A percentile compares a stretch with the other conserved stretches of the same genome.
Evolutionary conservation across 2,888 invertebrate genomes (phyloP).

Genomic region (Acanthosepion lycidas): DNA sequence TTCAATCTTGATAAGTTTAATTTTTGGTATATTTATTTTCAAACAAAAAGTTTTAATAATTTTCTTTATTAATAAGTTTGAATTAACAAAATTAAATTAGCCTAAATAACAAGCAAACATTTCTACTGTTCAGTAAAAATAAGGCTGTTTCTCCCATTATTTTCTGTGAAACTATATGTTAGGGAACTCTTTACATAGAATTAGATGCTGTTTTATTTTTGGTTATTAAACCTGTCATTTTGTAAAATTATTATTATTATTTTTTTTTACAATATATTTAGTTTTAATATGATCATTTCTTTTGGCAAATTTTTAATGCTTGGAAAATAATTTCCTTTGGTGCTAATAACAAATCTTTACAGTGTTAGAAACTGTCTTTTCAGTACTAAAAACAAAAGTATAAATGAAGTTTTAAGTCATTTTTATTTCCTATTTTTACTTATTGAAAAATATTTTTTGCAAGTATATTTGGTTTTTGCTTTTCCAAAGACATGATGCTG

Average conservation of each 20-base stretch:
- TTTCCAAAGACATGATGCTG: not conserved
- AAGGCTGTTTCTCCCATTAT: not conserved
- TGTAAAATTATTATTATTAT: not conserved
- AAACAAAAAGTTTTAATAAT: not conserved
- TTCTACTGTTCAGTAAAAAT: not conserved
- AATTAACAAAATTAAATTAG: not conserved
- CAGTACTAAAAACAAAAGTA: slow-evolving; percentile 6
- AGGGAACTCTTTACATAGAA: not conserved
- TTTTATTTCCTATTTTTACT: not conserved
- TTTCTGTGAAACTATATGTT: not conserved
- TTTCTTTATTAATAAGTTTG: not conserved
- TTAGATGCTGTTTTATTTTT: not conserved
- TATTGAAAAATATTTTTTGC: not conserved
- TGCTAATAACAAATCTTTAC: not conserved
- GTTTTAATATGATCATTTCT: not conserved
- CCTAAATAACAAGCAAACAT: not conserved
- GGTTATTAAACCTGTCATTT: not conserved
- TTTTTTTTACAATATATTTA: not conserved
- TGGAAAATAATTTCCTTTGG: slow-evolving; percentile 12
- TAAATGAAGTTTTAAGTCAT: not conserved
- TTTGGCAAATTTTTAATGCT: not conserved
- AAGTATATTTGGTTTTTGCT: not conserved
- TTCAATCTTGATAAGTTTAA: not conserved
- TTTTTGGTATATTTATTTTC: not conserved
- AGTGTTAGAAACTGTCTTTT: not conserved